Percentiles rank a stretch among this genome's conserved stretches.
These are phyloP conservation scores for Blastobasis lacticolella DNA, from an alignment of 2,888 invertebrate genomes.

Conservation along the genomic window DNA sequence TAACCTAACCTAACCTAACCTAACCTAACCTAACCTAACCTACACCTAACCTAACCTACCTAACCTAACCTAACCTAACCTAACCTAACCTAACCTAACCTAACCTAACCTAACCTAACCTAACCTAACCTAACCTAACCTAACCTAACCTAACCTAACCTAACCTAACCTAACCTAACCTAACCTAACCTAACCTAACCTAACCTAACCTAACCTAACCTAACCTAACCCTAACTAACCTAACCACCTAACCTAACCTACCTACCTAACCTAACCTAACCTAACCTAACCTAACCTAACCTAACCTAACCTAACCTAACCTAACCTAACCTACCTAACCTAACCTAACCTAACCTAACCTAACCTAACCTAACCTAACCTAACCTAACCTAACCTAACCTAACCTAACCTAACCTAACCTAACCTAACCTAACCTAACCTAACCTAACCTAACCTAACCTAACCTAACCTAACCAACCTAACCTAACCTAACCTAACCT, in stretches of 20 bases:
- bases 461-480: no score
- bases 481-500: constrained; percentile 9
- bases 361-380: constrained; percentile 10
- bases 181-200: constrained; percentile 18
- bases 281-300: constrained; percentile 18
- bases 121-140: no score
- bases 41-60: constrained; percentile 12
- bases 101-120: constrained; percentile 13
- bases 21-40: constrained; percentile 3
- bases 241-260: constrained; percentile 3
- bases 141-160: constrained; percentile 16
- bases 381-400: constrained; percentile 13
- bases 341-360: constrained; percentile 13
- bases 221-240: constrained; percentile 14
- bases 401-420: constrained; percentile 15
- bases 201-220: constrained; percentile 18
- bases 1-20: constrained; percentile 3
- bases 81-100: constrained; percentile 14
- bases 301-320: no score
- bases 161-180: constrained; percentile 14
- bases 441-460: no score
- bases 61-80: constrained; percentile 13
- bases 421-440: no score
- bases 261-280: constrained; percentile 13
- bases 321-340: constrained; percentile 15